Conservation (phyloP, 2,797 vertebrate species). For the Acanthornis magna region DNA sequence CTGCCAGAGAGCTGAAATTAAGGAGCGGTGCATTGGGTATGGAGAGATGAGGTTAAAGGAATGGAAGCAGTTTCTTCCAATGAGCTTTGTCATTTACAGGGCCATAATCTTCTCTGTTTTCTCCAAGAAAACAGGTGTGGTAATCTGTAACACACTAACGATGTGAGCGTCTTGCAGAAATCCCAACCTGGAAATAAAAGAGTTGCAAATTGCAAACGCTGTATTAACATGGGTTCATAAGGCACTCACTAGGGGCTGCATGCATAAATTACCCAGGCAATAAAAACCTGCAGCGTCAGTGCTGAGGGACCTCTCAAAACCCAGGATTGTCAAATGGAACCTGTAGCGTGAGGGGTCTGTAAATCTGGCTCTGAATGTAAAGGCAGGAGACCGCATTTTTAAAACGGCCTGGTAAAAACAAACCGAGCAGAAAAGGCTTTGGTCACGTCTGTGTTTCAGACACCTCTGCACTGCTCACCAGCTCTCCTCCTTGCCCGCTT, state of each 20-base stretch:
- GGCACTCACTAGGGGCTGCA: neutral
- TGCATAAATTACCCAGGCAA: neutral
- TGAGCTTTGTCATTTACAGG: conserved; percentile 36
- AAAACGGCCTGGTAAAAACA: neutral
- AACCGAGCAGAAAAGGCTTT: neutral
- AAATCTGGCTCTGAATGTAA: neutral
- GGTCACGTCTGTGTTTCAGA: neutral
- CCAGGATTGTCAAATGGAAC: neutral
- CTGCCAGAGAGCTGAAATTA: neutral
- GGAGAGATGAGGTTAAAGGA: neutral
- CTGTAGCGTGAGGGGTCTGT: neutral
- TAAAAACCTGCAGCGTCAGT: neutral
- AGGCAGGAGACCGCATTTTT: neutral
- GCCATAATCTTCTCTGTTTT: neutral
- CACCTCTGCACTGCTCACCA: neutral
- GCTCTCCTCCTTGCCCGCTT: neutral
- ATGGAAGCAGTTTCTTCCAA: neutral
- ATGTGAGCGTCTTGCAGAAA: neutral
- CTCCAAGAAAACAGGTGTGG: neutral
- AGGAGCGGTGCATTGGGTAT: neutral
- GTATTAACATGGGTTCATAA: neutral
- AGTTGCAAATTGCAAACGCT: neutral
- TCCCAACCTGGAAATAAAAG: neutral
- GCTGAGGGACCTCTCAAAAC: neutral
- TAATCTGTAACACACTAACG: neutral